Percentiles rank a stretch among this genome's conserved stretches.
Evolutionary conservation across 2,113 vertebrate species (phyloP).

Genomic region (Harpagus bidentatus): DNA sequence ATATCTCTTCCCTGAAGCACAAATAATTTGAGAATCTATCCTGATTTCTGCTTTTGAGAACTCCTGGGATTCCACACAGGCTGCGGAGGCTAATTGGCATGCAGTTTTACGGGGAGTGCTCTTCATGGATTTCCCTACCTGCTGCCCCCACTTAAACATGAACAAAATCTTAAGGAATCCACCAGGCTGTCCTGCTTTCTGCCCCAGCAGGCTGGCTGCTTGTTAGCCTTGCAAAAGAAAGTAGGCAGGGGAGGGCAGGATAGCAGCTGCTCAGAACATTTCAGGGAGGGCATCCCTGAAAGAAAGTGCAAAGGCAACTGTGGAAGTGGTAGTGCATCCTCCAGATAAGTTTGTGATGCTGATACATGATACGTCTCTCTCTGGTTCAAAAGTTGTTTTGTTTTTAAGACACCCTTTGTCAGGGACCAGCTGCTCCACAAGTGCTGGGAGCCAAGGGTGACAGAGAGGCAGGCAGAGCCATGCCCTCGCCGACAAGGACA

Average conservation of each 20-base stretch:
- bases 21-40: not conserved
- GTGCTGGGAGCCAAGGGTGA: not conserved
- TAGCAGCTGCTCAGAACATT: not conserved
- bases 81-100: not conserved
- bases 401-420: not conserved
- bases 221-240: not conserved
- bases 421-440: not conserved
- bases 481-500: rapidly evolving
- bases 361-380: not conserved
- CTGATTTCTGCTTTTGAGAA: not conserved
- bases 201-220: not conserved
- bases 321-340: not conserved
- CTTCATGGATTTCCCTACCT: not conserved
- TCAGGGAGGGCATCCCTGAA: not conserved
- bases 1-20: not conserved
- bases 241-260: not conserved
- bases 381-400: not conserved
- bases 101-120: not conserved
- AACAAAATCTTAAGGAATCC: not conserved
- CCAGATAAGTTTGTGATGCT: not conserved
- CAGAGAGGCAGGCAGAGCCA: not conserved
- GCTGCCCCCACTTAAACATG: not conserved
- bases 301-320: not conserved
- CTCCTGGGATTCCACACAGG: not conserved
- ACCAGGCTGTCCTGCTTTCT: not conserved